Base-by-base conservation (phyloP, 2,113 vertebrate species). In the Plestiodon gilberti region DNA sequence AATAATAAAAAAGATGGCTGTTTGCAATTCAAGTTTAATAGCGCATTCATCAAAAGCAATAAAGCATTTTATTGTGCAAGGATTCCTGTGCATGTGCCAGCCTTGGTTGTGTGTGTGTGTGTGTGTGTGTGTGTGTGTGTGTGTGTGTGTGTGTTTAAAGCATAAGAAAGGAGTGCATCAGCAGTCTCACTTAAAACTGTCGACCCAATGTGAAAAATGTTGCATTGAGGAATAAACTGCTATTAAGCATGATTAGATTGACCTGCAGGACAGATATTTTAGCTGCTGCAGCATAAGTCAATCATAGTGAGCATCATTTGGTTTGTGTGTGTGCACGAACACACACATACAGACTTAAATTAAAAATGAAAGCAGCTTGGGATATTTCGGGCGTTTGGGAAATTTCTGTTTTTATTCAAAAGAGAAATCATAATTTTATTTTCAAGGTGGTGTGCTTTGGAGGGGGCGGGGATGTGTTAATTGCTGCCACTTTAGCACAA, bases 171-270 rank as follows among this genome's bases (percentile, higher is more conserved):
- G 89, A 92, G 86, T 84, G 90, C 90, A 78, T 94, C 89, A 91
- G 94, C 91, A 88, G 86, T 92, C 93, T 94, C 93, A 90, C 90
- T 93, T 93, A 93, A 95, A 95, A 94, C 94, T 90, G 93, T 94
- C 87, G 78, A 69, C 89, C 93, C 88, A 85, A 84, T 23, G 52
- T 93, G 95, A 90, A 92, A 95, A 94, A 93, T 88, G 93, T 90
- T 90, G 93, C 85, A 4, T 87, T 81, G 91, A 94, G 93, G 95
- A 94, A 93, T 92, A 93, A 92, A 92, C 93, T 91, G 93, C 95
- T 94, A 91, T 94, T 93, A 92, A 92, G 95, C 88, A 91, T 92
- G 95, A 95, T 95, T 92, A 94, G 93, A 91, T 90, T 94, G 96
- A 91, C 95, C 95, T 87, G 83, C 93, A 93, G 95, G 95, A 95